These are phyloP conservation scores for Leuctra nigra DNA, from an alignment of 2,888 invertebrate genomes.

Conservation along the genomic window DNA sequence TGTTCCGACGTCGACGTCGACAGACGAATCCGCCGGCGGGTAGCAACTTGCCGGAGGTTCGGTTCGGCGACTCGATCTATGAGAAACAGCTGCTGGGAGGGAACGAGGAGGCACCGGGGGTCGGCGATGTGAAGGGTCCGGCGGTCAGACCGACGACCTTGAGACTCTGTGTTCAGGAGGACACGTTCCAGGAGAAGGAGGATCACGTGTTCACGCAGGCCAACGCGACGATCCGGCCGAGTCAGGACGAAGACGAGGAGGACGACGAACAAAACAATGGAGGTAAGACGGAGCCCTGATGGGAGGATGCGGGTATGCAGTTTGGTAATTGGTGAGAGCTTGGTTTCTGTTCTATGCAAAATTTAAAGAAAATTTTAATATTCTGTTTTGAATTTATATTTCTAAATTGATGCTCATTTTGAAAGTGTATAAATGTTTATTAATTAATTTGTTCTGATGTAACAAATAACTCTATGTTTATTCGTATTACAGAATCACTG, in stretches of 20 bases:
- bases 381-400: too few relatives aligned
- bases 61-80: constrained; percentile 54
- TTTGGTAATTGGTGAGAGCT: too few relatives aligned
- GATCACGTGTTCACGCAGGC: constrained; percentile 18
- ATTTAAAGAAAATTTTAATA: too few relatives aligned
- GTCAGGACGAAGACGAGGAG: not conserved
- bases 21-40: not conserved
- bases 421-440: too few relatives aligned
- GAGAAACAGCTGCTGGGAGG: constrained; percentile 42
- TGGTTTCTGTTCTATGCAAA: too few relatives aligned
- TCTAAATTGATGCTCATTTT: too few relatives aligned
- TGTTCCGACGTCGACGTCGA: constrained; percentile 63
- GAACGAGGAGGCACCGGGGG: constrained; percentile 8
- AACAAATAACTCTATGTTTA: too few relatives aligned
- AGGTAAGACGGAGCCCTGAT: not conserved
- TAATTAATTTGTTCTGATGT: too few relatives aligned
- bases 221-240: constrained; percentile 21
- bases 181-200: not conserved
- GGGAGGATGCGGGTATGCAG: not conserved
- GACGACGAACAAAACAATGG: not conserved
- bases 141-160: constrained; percentile 27
- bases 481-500: not conserved
- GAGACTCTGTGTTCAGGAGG: constrained; percentile 27
- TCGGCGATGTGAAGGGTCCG: not conserved
- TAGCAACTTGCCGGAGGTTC: constrained; percentile 34